A percentile compares a stretch with the other conserved stretches of the same genome.
phyloP scores from a whole-genome alignment of 2,113 vertebrate species.

The Zosterops borbonicus region DNA sequence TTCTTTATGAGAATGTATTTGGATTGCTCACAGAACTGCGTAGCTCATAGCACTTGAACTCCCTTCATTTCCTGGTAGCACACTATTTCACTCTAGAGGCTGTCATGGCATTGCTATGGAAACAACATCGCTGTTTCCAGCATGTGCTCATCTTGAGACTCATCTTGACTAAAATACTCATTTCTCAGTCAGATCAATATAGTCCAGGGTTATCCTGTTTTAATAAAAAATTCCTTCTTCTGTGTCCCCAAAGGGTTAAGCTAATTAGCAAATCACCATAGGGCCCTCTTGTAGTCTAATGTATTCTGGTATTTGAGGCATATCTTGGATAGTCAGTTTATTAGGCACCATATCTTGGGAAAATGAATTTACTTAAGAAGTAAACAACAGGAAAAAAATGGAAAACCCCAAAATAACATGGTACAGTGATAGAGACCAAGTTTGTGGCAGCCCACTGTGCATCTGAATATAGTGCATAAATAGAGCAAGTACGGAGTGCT shows the following conservation, averaged over 20 bases:
- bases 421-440: neutral
- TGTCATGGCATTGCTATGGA: constrained; percentile 64
- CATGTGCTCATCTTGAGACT: constrained; percentile 37
- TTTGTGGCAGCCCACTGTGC: neutral
- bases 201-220: constrained; percentile 49
- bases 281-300: constrained; percentile 30
- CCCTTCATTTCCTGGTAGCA: constrained; percentile 62
- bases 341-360: constrained; percentile 1
- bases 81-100: constrained; percentile 26
- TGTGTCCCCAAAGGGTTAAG: constrained; percentile 32
- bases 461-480: neutral
- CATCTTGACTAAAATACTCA: constrained; percentile 43
- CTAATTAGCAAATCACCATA: constrained; percentile 60
- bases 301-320: constrained; percentile 42
- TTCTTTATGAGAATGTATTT: constrained; percentile 59
- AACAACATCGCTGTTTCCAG: constrained; percentile 43
- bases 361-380: constrained; percentile 12
- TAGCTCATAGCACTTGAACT: constrained; percentile 40
- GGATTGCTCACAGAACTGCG: constrained; percentile 40
- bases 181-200: constrained; percentile 50
- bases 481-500: neutral
- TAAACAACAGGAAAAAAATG: neutral
- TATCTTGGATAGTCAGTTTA: neutral
- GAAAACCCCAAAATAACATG: neutral
- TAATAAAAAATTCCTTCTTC: constrained; percentile 60